phyloP scores from a whole-genome alignment of 2,113 vertebrate species.

The Platycercus adscitus region DNA sequence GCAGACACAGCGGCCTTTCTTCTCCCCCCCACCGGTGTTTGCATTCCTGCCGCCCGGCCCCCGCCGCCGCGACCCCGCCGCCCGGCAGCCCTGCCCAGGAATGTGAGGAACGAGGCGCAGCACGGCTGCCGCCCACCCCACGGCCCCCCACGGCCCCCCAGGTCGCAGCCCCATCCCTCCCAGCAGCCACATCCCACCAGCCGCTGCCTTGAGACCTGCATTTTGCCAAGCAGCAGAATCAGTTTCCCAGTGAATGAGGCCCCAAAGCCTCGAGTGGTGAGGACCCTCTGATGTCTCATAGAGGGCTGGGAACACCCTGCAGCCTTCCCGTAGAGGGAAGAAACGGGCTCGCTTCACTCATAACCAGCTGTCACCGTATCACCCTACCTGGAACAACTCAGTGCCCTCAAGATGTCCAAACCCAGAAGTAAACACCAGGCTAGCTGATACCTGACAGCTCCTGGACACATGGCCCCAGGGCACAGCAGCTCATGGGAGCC shows the following conservation, averaged over 20 bases:
- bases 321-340: neutral
- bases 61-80: neutral
- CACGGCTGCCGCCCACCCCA: neutral
- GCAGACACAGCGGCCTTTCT: constrained; percentile 61
- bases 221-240: neutral
- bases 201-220: neutral
- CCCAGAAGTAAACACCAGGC: constrained; percentile 12
- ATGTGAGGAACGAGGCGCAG: constrained; percentile 50
- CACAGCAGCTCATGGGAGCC: neutral
- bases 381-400: neutral
- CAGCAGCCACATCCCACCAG: neutral
- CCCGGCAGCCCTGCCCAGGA: constrained; percentile 59
- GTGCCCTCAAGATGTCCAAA: neutral
- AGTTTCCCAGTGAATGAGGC: neutral
- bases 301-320: neutral
- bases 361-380: neutral
- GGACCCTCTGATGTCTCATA: neutral
- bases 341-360: neutral
- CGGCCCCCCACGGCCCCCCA: constrained; percentile 1
- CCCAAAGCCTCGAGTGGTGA: neutral
- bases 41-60: constrained; percentile 55
- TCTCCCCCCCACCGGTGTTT: constrained; percentile 53
- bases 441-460: neutral
- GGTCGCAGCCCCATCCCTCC: neutral
- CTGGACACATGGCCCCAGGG: fast-evolving